Percentiles rank a stretch among this genome's conserved stretches.
These are phyloP conservation scores for Nephila pilipes DNA, from an alignment of 1,140 invertebrate genomes.

Conservation along the genomic window DNA sequence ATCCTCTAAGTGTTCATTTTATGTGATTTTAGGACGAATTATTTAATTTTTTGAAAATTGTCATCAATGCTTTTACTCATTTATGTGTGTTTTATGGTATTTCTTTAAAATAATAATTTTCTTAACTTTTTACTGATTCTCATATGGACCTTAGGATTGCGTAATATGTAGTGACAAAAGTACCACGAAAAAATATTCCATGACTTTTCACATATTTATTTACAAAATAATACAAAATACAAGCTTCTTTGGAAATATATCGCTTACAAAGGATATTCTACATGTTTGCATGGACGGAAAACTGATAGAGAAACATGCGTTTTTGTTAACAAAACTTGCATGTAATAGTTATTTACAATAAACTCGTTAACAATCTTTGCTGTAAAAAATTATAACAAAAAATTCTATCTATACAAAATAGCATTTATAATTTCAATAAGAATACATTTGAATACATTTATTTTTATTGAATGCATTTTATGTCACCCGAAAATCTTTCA, in stretches of 20 bases:
- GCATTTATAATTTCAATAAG: neutral
- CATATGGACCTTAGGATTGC: too few species aligned
- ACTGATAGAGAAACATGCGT: neutral
- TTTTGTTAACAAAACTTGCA: neutral
- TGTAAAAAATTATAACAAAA: conserved; percentile 34
- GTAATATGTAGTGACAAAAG: neutral
- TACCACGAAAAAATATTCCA: neutral
- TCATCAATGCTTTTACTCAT: too few species aligned
- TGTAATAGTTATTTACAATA: neutral
- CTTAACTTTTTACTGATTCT: too few species aligned
- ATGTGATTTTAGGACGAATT: too few species aligned
- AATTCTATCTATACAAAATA: neutral
- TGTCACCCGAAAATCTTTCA: too few species aligned
- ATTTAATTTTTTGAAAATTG: too few species aligned
- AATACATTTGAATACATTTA: too few species aligned
- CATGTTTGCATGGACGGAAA: conserved; percentile 31
- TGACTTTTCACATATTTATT: conserved; percentile 33
- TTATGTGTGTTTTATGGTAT: too few species aligned
- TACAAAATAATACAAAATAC: conserved; percentile 52
- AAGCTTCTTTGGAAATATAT: conserved; percentile 38
- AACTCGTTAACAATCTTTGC: neutral
- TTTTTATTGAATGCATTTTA: too few species aligned
- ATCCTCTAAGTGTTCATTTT: too few species aligned
- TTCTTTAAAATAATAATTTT: too few species aligned
- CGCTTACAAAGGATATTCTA: conserved; percentile 4